These are phyloP conservation scores for Listrodromus nycthemerus DNA, from an alignment of 2,888 invertebrate genomes.

Conservation along the genomic window DNA sequence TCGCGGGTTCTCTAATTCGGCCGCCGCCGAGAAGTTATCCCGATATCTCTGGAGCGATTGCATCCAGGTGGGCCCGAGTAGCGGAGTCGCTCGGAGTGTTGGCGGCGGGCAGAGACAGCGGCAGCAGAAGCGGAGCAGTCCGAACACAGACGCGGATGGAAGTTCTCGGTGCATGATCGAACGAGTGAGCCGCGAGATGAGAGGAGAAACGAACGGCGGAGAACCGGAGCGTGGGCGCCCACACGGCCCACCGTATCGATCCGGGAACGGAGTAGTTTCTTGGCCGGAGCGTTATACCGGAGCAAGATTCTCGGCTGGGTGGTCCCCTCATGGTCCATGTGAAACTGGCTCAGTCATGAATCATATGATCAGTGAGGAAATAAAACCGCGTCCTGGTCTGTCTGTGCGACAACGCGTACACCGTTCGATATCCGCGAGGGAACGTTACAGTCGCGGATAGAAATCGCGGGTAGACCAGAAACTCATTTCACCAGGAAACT, in stretches of 20 bases:
- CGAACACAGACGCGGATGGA: slow-evolving; percentile 61
- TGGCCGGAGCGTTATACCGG: slow-evolving; percentile 52
- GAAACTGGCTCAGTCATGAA: slow-evolving; percentile 79
- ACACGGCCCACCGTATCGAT: slow-evolving; percentile 78
- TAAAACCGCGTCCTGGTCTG: slow-evolving; percentile 64
- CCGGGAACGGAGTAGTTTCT: slow-evolving; percentile 77
- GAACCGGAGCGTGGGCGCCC: slow-evolving; percentile 79
- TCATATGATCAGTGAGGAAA: slow-evolving; percentile 76
- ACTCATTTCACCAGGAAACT: not conserved
- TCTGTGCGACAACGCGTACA: slow-evolving; percentile 70
- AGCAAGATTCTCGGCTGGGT: slow-evolving; percentile 77
- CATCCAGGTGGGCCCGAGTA: slow-evolving; percentile 78
- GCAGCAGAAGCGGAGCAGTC: slow-evolving; percentile 23
- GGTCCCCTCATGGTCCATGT: slow-evolving; percentile 74
- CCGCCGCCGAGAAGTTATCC: slow-evolving; percentile 79
- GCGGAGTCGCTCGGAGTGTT: slow-evolving; percentile 47
- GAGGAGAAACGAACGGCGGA: slow-evolving; percentile 53
- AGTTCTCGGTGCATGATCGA: slow-evolving; percentile 74
- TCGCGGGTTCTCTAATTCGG: slow-evolving; percentile 81
- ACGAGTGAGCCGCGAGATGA: slow-evolving; percentile 66
- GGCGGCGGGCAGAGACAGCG: slow-evolving; percentile 50
- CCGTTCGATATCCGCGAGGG: slow-evolving; percentile 30
- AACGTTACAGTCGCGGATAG: slow-evolving; percentile 4
- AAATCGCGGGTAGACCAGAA: not conserved
- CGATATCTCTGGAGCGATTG: slow-evolving; percentile 81